These are phyloP conservation scores for Tyrannus savana DNA, from an alignment of 2,113 vertebrate species.

Conservation along the genomic window DNA sequence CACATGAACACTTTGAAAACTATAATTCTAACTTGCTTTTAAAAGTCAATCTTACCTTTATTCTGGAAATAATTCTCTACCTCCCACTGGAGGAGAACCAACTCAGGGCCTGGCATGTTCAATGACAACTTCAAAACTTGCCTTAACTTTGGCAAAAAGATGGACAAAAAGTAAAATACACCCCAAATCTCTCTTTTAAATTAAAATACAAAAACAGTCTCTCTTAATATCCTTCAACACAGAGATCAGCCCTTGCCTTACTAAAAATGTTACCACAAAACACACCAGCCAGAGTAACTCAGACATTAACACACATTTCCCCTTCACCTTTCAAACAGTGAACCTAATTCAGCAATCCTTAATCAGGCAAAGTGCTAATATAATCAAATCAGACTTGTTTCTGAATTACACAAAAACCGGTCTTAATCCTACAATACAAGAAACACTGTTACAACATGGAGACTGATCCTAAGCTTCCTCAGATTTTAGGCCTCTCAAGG, in stretches of 20 bases:
- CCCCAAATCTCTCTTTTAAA: background rate
- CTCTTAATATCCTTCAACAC: background rate
- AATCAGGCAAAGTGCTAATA: background rate
- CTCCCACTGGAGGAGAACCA: background rate
- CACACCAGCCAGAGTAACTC: background rate
- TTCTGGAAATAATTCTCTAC: background rate
- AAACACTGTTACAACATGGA: background rate
- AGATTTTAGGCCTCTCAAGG: background rate
- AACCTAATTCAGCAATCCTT: background rate
- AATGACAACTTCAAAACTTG: background rate
- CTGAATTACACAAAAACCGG: background rate
- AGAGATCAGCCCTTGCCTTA: background rate
- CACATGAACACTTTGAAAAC: background rate
- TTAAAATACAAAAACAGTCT: background rate
- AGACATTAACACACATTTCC: background rate
- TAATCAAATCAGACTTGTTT: background rate
- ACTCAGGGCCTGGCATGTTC: background rate
- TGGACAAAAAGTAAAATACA: background rate
- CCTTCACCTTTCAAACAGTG: background rate
- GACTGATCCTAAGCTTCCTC: background rate
- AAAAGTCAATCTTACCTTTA: background rate
- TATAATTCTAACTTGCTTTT: background rate
- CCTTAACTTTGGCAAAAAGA: background rate
- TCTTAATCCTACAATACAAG: background rate
- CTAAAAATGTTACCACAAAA: background rate